Percentiles rank a stretch among this genome's conserved stretches.
phyloP scores from a whole-genome alignment of 1,140 invertebrate species.

The Drosophila arizonae region DNA sequence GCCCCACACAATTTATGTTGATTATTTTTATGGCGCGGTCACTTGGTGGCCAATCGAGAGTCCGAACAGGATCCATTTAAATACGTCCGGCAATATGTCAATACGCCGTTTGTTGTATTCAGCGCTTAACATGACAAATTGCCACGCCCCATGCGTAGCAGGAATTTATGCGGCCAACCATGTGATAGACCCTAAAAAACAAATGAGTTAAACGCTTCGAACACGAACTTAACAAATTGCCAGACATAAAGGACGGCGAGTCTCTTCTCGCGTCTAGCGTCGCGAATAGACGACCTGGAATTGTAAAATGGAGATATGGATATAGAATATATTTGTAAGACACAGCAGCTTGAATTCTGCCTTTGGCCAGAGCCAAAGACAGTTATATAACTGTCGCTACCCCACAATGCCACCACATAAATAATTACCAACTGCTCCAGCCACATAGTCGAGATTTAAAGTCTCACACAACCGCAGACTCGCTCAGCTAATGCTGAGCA shows the following conservation, averaged over 20 bases:
- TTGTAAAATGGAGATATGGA: no score
- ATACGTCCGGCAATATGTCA: constrained; percentile 71
- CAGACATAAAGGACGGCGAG: background rate
- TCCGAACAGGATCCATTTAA: constrained; percentile 55
- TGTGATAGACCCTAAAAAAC: constrained; percentile 1
- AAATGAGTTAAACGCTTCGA: constrained; percentile 4
- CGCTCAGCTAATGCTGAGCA: background rate
- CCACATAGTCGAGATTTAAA: constrained; percentile 2
- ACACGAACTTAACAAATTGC: background rate
- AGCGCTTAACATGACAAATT: constrained; percentile 78
- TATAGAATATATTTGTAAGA: background rate
- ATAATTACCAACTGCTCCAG: background rate
- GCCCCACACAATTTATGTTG: constrained; percentile 71
- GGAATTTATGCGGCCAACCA: constrained; percentile 57
- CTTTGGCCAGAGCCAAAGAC: no score
- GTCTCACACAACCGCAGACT: background rate
- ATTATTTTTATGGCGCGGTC: constrained; percentile 80
- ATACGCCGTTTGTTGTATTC: constrained; percentile 59
- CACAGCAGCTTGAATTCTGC: no score
- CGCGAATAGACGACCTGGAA: no score
- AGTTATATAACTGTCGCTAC: background rate
- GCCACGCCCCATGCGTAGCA: constrained; percentile 65
- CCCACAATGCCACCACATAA: background rate
- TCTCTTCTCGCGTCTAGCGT: background rate
- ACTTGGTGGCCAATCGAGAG: constrained; percentile 69